Percentiles rank a stretch among this genome's conserved stretches.
These are phyloP conservation scores for Euphydryas editha DNA, from an alignment of 2,888 invertebrate species.

Conservation along the genomic window DNA sequence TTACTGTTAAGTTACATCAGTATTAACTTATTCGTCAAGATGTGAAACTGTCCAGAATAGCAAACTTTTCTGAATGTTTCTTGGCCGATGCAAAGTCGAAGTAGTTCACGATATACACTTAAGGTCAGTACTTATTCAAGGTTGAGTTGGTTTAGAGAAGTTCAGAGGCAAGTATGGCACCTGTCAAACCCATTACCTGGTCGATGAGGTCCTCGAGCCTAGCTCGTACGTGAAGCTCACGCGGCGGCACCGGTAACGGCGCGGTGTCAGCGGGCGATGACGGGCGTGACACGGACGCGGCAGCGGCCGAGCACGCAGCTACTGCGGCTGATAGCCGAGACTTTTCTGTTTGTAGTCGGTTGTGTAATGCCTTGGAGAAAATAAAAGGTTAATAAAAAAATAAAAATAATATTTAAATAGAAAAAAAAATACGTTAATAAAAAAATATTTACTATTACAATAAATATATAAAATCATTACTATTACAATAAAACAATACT, in stretches of 20 bases:
- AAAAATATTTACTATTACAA: too few relatives aligned
- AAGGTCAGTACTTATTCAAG: too few relatives aligned
- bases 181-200: constrained; percentile 86
- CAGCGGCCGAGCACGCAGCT: constrained; percentile 96
- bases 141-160: constrained; percentile 54
- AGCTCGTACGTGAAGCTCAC: constrained; percentile 92
- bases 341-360: constrained; percentile 95
- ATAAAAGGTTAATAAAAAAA: neutral
- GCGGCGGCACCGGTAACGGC: constrained; percentile 92
- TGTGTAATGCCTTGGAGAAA: constrained; percentile 85
- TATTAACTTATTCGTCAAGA: too few relatives aligned
- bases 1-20: too few relatives aligned
- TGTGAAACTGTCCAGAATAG: too few relatives aligned
- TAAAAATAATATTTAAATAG: neutral
- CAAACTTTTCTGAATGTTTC: too few relatives aligned
- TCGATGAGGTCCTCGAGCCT: constrained; percentile 95
- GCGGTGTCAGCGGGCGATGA: constrained; percentile 94
- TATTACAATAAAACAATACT: too few relatives aligned
- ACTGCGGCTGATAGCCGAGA: constrained; percentile 92
- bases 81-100: too few relatives aligned
- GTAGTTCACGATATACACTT: too few relatives aligned
- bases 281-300: constrained; percentile 94
- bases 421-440: too few relatives aligned
- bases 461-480: too few relatives aligned
- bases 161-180: constrained; percentile 55